These are phyloP conservation scores for Neotoxoptera formosana DNA, from an alignment of 1,140 invertebrate genomes.

Conservation along the genomic window DNA sequence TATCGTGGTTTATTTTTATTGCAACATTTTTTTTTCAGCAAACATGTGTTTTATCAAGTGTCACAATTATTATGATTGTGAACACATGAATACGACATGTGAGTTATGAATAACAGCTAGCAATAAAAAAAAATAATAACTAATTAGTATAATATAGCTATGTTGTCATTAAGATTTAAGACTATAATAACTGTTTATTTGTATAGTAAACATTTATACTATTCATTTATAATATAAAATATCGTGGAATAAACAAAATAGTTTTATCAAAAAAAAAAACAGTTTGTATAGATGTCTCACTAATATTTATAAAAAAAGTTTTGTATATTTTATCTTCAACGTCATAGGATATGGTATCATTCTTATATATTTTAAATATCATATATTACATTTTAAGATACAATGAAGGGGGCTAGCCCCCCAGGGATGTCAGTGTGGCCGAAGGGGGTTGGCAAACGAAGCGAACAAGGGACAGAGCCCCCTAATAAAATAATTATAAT, in stretches of 20 bases:
- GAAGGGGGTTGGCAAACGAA: no score
- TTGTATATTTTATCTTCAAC: no score
- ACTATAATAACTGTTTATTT: not conserved
- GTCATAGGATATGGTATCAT: no score
- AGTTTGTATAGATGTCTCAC: no score
- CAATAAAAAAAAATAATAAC: slow-evolving; percentile 3
- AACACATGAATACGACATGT: not conserved
- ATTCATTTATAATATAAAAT: not conserved
- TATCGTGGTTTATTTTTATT: not conserved
- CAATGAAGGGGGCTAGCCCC: no score
- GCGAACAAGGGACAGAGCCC: no score
- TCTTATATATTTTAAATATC: not conserved
- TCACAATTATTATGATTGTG: not conserved
- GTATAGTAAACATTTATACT: not conserved
- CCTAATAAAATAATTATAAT: not conserved
- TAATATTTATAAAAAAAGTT: no score
- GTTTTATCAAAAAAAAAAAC: not conserved
- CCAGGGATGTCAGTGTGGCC: not conserved
- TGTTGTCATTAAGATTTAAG: not conserved
- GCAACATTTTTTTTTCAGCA: not conserved
- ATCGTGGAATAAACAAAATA: not conserved
- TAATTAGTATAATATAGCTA: slow-evolving; percentile 13
- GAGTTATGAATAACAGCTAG: not conserved
- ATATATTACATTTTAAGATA: not conserved
- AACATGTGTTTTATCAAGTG: not conserved